These are phyloP conservation scores for Ranitomeya variabilis DNA, from an alignment of 2,113 vertebrate species.

Conservation along the genomic window DNA sequence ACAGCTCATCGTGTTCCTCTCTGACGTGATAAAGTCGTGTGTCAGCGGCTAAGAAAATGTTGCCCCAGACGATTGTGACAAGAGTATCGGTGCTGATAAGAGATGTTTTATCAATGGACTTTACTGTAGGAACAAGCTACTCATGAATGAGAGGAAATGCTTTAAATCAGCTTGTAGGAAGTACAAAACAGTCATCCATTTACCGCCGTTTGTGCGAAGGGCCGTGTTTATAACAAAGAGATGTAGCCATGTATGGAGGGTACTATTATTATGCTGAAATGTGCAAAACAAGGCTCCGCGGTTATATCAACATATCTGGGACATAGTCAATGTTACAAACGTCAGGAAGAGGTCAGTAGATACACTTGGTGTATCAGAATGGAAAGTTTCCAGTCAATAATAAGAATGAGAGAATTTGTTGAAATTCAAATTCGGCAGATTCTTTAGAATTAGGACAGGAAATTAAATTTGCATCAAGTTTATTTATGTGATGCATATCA, in stretches of 20 bases:
- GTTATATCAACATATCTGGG: neutral
- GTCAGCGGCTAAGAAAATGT: conserved; percentile 20
- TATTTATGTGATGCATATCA: too few species aligned
- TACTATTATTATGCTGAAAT: neutral
- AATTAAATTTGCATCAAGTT: too few species aligned
- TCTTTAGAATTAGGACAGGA: too few species aligned
- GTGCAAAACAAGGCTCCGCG: neutral
- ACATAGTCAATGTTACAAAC: neutral
- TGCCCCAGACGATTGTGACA: conserved; percentile 1
- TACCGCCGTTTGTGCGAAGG: neutral
- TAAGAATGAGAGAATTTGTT: too few species aligned
- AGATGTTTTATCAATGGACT: conserved; percentile 43
- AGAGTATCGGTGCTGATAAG: conserved; percentile 7
- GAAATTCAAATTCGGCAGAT: too few species aligned
- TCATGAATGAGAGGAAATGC: conserved; percentile 46
- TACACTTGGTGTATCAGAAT: too few species aligned
- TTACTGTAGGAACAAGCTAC: neutral
- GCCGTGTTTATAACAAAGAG: neutral
- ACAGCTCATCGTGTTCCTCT: conserved; percentile 2
- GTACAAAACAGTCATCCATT: conserved; percentile 28
- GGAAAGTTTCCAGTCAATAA: too few species aligned
- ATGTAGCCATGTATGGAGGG: too few species aligned
- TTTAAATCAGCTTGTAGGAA: conserved; percentile 39
- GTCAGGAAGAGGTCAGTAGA: too few species aligned
- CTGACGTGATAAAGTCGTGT: conserved; percentile 6